Conservation (phyloP, 2,888 invertebrate genomes). For the Drosophila rubida region DNA sequence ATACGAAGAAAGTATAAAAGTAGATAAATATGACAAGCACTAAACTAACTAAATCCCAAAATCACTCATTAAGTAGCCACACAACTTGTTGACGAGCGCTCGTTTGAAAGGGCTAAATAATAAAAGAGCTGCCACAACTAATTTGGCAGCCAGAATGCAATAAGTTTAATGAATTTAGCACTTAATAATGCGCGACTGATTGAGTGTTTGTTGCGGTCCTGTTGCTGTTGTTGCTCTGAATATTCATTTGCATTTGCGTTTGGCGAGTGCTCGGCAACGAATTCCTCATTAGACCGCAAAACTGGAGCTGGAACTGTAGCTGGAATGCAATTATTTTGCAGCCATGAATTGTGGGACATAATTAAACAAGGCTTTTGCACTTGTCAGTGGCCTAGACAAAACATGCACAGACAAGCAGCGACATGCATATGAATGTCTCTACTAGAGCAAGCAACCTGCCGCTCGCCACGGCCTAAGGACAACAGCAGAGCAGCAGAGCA, state of each 20-base stretch:
- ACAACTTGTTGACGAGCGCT: no score
- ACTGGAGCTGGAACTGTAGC: constrained; percentile 4
- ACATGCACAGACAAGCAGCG: constrained; percentile 34
- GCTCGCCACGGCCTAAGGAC: not conserved
- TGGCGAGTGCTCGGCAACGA: constrained; percentile 15
- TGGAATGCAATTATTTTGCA: constrained; percentile 48
- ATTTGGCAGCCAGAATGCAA: not conserved
- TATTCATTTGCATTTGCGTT: constrained; percentile 10
- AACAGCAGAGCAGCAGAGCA: not conserved
- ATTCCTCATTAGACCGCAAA: constrained; percentile 39
- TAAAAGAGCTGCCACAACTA: no score
- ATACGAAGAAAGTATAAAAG: no score
- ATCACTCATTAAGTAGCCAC: no score
- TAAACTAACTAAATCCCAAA: no score
- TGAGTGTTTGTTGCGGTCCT: not conserved
- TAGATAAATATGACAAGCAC: no score
- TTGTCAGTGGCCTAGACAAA: constrained; percentile 42
- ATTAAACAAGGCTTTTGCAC: constrained; percentile 71
- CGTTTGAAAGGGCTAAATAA: not conserved
- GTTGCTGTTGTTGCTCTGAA: not conserved
- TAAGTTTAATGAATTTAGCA: constrained; percentile 1
- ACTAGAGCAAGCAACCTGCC: not conserved
- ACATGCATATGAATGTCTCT: constrained; percentile 30
- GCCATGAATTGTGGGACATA: constrained; percentile 54
- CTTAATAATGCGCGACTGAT: not conserved